Evolutionary conservation across 1,140 invertebrate species (phyloP).

Genomic region (Drosophila suzukii): DNA sequence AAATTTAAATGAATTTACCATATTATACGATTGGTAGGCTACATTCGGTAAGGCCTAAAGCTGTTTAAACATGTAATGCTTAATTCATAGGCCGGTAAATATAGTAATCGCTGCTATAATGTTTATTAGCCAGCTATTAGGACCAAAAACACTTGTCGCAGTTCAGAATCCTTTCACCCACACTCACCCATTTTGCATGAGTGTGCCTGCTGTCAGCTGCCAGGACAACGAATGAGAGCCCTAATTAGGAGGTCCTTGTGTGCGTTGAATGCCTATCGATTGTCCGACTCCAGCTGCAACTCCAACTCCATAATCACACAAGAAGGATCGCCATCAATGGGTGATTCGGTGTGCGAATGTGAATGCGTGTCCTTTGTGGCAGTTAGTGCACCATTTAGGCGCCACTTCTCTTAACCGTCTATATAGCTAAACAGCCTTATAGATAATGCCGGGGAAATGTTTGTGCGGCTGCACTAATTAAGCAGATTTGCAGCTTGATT

Average conservation of each 20-base stretch:
- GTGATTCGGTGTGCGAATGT: slow-evolving; percentile 16
- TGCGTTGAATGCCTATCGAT: slow-evolving; percentile 42
- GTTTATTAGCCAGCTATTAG: slow-evolving; percentile 55
- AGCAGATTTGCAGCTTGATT: slow-evolving; percentile 22
- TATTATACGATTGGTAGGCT: slow-evolving; percentile 7
- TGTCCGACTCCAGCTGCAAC: slow-evolving; percentile 45
- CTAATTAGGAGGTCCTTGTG: slow-evolving; percentile 35
- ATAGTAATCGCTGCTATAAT: slow-evolving; percentile 43
- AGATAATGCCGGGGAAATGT: slow-evolving; percentile 23
- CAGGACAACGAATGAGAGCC: slow-evolving; percentile 33
- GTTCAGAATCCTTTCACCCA: slow-evolving; percentile 25
- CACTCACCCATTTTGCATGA: slow-evolving; percentile 9
- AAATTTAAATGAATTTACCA: slow-evolving; percentile 30
- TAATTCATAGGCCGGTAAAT: slow-evolving; percentile 28
- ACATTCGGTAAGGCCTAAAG: slow-evolving; percentile 17
- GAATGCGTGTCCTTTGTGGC: slow-evolving; percentile 24
- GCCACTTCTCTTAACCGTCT: slow-evolving; percentile 7
- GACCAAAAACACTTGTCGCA: slow-evolving; percentile 66
- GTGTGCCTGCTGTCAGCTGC: slow-evolving; percentile 29
- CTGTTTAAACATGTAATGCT: slow-evolving; percentile 18
- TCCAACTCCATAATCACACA: slow-evolving; percentile 59
- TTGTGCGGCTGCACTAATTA: slow-evolving; percentile 16
- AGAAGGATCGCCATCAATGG: slow-evolving; percentile 50
- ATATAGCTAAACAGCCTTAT: background rate
- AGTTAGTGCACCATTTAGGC: slow-evolving; percentile 30